These are phyloP conservation scores for Synergus gifuensis DNA, from an alignment of 2,888 invertebrate species.

Conservation along the genomic window DNA sequence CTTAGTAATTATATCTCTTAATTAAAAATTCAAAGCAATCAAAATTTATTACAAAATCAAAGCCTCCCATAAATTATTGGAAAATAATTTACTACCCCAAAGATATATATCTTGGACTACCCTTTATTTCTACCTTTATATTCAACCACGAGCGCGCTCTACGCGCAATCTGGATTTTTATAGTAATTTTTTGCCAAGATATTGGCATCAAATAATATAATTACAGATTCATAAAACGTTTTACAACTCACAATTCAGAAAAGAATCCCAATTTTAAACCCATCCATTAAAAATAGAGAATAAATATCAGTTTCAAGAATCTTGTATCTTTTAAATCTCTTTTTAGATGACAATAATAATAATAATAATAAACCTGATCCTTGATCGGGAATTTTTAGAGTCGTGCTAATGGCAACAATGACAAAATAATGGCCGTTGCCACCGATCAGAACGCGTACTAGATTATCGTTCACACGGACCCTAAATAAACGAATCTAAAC, in stretches of 20 bases:
- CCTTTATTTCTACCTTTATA: slow-evolving; percentile 8
- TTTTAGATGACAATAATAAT: neutral
- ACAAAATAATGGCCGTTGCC: slow-evolving; percentile 74
- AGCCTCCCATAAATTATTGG: no score
- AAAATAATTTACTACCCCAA: neutral
- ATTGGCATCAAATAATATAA: slow-evolving; percentile 31
- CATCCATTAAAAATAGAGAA: neutral
- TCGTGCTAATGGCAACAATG: slow-evolving; percentile 72
- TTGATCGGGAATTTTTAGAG: slow-evolving; percentile 55
- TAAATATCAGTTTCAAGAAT: neutral
- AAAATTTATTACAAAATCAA: no score
- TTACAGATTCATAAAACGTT: slow-evolving; percentile 26
- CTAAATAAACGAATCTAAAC: slow-evolving; percentile 44
- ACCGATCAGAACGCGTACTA: slow-evolving; percentile 74
- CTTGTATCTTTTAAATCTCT: neutral
- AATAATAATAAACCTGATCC: neutral
- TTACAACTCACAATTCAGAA: neutral
- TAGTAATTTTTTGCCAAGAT: slow-evolving; percentile 36
- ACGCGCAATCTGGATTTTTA: slow-evolving; percentile 33
- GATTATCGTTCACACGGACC: slow-evolving; percentile 67
- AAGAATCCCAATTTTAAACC: neutral
- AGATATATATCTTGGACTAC: neutral
- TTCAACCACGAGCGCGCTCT: slow-evolving; percentile 15
- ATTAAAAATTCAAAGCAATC: neutral
- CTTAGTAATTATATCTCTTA: neutral